Percentiles rank a stretch among this genome's conserved stretches.
Evolutionary conservation across 2,888 invertebrate genomes (phyloP).

Genomic region (Trichopria drosophilae): DNA sequence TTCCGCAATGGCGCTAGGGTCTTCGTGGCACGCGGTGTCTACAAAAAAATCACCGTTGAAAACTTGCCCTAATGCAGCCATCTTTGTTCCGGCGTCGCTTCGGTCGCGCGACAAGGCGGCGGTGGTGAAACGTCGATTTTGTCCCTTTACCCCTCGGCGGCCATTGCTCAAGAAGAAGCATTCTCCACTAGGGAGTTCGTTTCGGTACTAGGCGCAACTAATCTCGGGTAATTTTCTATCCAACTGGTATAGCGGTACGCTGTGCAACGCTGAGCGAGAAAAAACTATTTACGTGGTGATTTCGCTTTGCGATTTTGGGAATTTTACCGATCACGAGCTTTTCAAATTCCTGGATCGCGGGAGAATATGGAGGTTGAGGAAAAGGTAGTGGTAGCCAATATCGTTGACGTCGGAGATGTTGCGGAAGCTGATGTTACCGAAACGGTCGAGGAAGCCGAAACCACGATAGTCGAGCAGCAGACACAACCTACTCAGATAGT

Average conservation of each 20-base stretch:
- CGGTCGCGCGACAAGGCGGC: no score
- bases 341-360: conserved; percentile 40
- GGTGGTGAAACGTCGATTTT: no score
- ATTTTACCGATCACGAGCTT: conserved; percentile 40
- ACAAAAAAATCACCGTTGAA: no score
- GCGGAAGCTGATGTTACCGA: conserved; percentile 1
- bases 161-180: no score
- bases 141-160: no score
- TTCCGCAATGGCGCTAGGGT: no score
- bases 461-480: neutral
- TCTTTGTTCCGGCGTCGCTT: no score
- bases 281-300: conserved; percentile 55
- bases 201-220: no score
- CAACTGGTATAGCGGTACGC: conserved; percentile 28
- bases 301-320: conserved; percentile 50
- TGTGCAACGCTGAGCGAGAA: conserved; percentile 33
- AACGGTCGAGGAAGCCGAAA: neutral
- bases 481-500: neutral
- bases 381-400: conserved; percentile 12
- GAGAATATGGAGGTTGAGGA: conserved; percentile 41
- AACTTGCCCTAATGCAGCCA: no score
- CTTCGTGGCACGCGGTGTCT: no score
- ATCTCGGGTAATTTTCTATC: no score
- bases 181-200: no score
- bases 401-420: neutral